These are phyloP conservation scores for Pteropus alecto DNA, from an alignment of 2,113 vertebrate species.

Conservation along the genomic window DNA sequence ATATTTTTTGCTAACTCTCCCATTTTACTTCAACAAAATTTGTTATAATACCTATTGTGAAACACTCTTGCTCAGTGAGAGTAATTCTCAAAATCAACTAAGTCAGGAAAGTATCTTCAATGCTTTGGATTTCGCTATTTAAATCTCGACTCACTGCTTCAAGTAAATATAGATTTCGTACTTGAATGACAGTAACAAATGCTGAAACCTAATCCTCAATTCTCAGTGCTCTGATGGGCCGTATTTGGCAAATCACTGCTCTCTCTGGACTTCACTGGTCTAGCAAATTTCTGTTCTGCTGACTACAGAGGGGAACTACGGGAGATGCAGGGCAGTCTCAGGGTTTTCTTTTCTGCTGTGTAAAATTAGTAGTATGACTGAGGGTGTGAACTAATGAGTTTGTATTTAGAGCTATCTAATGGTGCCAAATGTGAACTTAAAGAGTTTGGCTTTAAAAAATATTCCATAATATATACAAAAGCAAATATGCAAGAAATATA, in stretches of 20 bases:
- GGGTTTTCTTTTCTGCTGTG: not conserved
- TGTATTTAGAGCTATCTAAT: not conserved
- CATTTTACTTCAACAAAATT: not conserved
- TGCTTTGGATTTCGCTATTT: conserved; percentile 37
- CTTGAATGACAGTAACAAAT: conserved; percentile 64
- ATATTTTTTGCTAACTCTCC: not conserved
- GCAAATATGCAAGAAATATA: not conserved
- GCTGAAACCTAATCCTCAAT: conserved; percentile 57
- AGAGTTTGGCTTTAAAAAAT: not conserved
- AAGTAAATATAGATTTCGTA: conserved; percentile 58
- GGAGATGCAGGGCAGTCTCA: not conserved
- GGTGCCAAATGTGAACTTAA: not conserved
- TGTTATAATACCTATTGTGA: not conserved
- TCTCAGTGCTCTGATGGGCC: not conserved
- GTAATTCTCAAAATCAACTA: not conserved
- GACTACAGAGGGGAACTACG: not conserved
- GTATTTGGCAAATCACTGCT: conserved; percentile 40
- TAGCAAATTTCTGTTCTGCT: conserved; percentile 33
- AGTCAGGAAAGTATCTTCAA: not conserved
- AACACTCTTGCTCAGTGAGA: not conserved
- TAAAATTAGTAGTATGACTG: not conserved
- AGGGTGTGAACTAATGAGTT: not conserved
- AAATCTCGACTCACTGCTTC: not conserved
- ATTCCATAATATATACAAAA: not conserved
- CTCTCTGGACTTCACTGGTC: conserved; percentile 21